Evolutionary conservation across 2,797 vertebrate genomes (phyloP), one percentile per base, ranked within the genome.

Genomic region (Sebastes paucispinis): DNA sequence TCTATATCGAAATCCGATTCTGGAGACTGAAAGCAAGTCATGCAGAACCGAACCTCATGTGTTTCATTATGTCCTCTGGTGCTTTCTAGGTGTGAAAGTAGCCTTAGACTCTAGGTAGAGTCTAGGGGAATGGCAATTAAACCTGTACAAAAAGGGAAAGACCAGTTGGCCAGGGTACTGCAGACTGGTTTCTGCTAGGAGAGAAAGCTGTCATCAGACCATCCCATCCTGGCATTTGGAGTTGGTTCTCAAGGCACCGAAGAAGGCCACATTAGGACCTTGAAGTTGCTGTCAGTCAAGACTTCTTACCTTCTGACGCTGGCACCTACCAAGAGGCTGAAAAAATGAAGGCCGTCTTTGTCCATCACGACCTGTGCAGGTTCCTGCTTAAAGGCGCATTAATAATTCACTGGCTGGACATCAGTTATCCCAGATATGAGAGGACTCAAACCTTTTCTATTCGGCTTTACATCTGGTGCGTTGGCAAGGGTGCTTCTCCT

Each of bases 341-440:
- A 9, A 57, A 4, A 43, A 60, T 2, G 6, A 24, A 12, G 2
- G 25, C 16, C 29, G 20, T 39, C 25, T 65, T 3, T 12, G 22
- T 59, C 66, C 22, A 69, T 82, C 68, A 57, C 0, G 4, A 11
- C 8, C 16, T 58, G 29, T 52, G 52, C 10, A 69, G 32, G 62
- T 62, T 69, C 27, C 39, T 60, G 39, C 18, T 12, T 62, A 18
- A 76, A 39, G 31, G 11, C 34, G 1, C 25, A 76, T 82, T 34
- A 72, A 43, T 73, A 77, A 83, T 87, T 76, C 32, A 69, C 12
- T 36, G 12, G 8, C 18, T 29, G 11, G 29, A 60, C 8, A 8
- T 64, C 39, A 36, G 5, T 22, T 18, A 10, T 24, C 32, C 22
- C 29, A 69, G 25, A 32, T 25, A 34, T 36, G 52, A 73, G 24